A percentile compares a stretch with the other conserved stretches of the same genome.
Evolutionary conservation across 2,797 vertebrate genomes (phyloP).

Genomic region (Scyliorhinus canicula): DNA sequence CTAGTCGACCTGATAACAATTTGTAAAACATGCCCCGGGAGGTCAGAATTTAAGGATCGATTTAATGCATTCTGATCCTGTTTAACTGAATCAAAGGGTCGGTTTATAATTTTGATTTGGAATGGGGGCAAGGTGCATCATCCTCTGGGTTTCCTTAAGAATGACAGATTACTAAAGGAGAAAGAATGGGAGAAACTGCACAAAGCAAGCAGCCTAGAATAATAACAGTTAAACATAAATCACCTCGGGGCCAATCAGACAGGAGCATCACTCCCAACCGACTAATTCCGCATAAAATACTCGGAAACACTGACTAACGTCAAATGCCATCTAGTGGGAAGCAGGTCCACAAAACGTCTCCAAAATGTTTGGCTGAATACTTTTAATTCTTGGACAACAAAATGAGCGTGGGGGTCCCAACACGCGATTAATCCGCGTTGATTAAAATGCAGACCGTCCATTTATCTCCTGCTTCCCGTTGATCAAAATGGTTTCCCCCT

Average conservation of each 20-base stretch:
- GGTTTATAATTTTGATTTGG: neutral
- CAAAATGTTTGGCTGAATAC: neutral
- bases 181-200: neutral
- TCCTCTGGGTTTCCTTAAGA: conserved; percentile 13
- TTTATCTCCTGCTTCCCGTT: neutral
- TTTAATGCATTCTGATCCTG: neutral
- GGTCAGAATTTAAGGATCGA: conserved; percentile 3
- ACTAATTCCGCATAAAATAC: neutral
- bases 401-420: neutral
- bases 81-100: neutral
- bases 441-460: neutral
- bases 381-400: neutral
- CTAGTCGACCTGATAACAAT: neutral
- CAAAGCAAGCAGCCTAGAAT: conserved; percentile 30
- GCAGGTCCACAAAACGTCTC: neutral
- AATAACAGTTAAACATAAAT: conserved; percentile 32
- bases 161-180: conserved; percentile 8
- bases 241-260: neutral
- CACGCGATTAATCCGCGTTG: neutral
- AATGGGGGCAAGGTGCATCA: neutral
- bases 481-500: neutral
- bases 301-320: neutral
- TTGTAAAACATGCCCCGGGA: neutral
- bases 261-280: neutral
- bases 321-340: conserved; percentile 31